A percentile compares a stretch with the other conserved stretches of the same genome.
These are phyloP conservation scores for Deroplatys truncata DNA, from an alignment of 2,888 invertebrate species.

Conservation along the genomic window DNA sequence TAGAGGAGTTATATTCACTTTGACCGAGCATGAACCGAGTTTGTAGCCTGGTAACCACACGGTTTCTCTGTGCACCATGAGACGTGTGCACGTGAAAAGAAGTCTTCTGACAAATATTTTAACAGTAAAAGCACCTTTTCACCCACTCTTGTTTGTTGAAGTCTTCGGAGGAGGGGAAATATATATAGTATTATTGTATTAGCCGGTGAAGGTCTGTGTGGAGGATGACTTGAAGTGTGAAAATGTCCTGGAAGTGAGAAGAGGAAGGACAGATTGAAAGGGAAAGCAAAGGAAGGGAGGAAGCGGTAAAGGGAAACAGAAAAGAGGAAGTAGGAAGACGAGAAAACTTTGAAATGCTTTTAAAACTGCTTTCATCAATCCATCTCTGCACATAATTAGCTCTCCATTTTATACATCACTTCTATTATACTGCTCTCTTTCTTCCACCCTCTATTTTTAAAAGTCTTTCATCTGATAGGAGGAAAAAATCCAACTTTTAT, in stretches of 20 bases:
- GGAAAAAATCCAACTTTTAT: neutral
- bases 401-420: neutral
- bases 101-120: neutral
- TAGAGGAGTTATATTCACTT: neutral
- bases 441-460: neutral
- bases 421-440: neutral
- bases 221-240: neutral
- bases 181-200: neutral
- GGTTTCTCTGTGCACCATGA: neutral
- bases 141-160: neutral
- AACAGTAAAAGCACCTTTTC: neutral
- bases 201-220: neutral
- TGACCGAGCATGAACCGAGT: neutral
- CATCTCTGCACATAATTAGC: slow-evolving; percentile 26
- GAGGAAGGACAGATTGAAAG: neutral
- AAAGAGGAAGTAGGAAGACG: neutral
- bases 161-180: neutral
- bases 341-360: slow-evolving; percentile 26
- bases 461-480: neutral
- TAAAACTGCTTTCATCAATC: slow-evolving; percentile 24
- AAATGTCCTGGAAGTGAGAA: neutral
- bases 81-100: neutral
- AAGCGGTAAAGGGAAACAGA: neutral
- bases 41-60: neutral
- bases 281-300: neutral